A percentile compares a stretch with the other conserved stretches of the same genome.
These are phyloP conservation scores for Myripristis jacobus DNA, from an alignment of 2,797 vertebrate species.

Conservation along the genomic window DNA sequence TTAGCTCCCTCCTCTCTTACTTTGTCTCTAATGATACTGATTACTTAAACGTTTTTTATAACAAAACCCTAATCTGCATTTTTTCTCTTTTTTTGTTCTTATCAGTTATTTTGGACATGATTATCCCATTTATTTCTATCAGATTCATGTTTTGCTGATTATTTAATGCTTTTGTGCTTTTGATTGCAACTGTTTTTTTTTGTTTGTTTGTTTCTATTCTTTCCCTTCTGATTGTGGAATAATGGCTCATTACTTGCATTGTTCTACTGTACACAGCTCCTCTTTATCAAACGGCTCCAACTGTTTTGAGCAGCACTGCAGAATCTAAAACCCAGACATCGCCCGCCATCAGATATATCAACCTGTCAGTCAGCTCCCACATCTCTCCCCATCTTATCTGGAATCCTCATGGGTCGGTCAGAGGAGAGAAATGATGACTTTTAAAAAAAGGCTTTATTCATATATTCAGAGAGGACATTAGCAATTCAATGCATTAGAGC, in stretches of 20 bases:
- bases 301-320: slow-evolving; percentile 8
- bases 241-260: background rate
- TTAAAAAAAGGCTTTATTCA: slow-evolving; percentile 74
- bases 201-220: background rate
- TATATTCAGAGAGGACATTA: slow-evolving; percentile 75
- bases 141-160: too few relatives aligned
- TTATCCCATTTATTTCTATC: too few relatives aligned
- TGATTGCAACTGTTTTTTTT: background rate
- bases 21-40: too few relatives aligned
- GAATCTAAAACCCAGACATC: too few relatives aligned
- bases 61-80: too few relatives aligned
- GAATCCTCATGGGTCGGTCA: slow-evolving; percentile 57
- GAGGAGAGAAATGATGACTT: slow-evolving; percentile 51
- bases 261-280: background rate
- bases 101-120: too few relatives aligned
- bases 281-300: background rate
- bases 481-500: slow-evolving; percentile 65
- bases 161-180: background rate
- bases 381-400: slow-evolving; percentile 42
- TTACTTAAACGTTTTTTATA: too few relatives aligned
- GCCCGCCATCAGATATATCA: slow-evolving; percentile 35
- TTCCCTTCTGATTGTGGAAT: background rate
- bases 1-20: too few relatives aligned
- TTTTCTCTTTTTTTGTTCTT: too few relatives aligned
- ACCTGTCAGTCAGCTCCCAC: slow-evolving; percentile 46